Base-by-base conservation (phyloP, 2,888 invertebrate species). In the Drosophila borborema region DNA sequence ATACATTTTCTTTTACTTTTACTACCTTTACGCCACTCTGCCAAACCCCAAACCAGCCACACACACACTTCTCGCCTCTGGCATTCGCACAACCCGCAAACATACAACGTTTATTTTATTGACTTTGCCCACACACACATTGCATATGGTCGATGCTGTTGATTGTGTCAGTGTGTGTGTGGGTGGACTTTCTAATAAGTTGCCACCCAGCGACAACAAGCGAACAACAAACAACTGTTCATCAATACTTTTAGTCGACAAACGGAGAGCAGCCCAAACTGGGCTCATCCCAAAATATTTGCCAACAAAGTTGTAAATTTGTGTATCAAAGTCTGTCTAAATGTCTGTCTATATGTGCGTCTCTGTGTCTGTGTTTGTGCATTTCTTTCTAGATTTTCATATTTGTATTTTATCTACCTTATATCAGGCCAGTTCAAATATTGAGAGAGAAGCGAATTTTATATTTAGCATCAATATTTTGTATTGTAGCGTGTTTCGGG, bases 81-180 rank as follows among this genome's bases (percentile, higher is more conserved):
- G 56, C 63, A 41, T 62, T 65, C 58, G 67, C 60, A 64, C 68
- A 60, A 49, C 65, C 78, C 71, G 67, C 81, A 80, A 84, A 74
- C 89, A 84, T 86, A 74, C 78, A 87, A 77, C 87, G 87, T 80
- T 85, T 87, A 87, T 89, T 89, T 89, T 86, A 86, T 86, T 86
- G 89, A 86, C 86, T 86, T 86, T 81, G 61, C 63, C 65, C 70
- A 74, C 72, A 74, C 72, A 74, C 72, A 75, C 73, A 75, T 74
- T 81, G 73, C 80, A 76, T 79, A 79, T 82, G 69, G 56, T 67
- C 34, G 41, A 48, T 38, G 51, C 53, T 56, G 36, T 53, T 83
- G 76, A 74, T 72, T 77, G 75, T 68, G 48, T 43, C 58, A 36
- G 59, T 58, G 61, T 55, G 62, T 69, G 70, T 31, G 36, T 48